Evolutionary conservation across 2,113 vertebrate genomes (phyloP), one percentile per base, ranked within the genome.

Genomic region (Euleptes europaea): DNA sequence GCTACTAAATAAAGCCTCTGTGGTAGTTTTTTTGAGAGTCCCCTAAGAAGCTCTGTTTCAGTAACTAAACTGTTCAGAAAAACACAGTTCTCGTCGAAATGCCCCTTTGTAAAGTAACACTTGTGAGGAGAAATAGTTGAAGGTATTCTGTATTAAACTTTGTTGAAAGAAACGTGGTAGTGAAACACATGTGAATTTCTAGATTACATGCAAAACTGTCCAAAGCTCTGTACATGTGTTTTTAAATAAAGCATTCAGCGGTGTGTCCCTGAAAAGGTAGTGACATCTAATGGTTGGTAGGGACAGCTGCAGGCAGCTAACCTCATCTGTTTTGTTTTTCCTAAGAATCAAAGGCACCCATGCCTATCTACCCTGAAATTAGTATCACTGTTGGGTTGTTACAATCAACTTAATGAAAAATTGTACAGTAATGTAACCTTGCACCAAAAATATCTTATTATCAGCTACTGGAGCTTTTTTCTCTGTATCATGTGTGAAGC

Each of bases 241-340:
- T 40, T 47, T 1, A 0, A 0, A 76, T 76, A 51, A 57, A 74
- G 19, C 31, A 74, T 85, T 2, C 23, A 40, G 0, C 8, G 31
- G 1, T 17, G 54, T 90, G 82, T 79, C 54, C 2, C 51, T 90
- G 80, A 90, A 91, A 90, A 92, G 69, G 78, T 81, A 88, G 87
- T 93, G 94, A 93, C 94, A 92, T 89, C 93, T 95, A 75, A 93
- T 90, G 94, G 92, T 80, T 90, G 80, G n/a, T 28, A n/a, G 31
- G 23, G 77, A 80, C 88, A 90, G 93, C 71, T 92, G 54, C 92
- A 94, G 44, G 51, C 57, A 70, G 21, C 82, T 78, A 51, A 49
- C 47, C 33, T 14, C 2, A 1, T n/a, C 1, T 1, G 51, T 82
- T 69, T 63, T 78, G 4, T 13, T 40, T 40, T 54, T 57, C 23